Base-by-base conservation (phyloP, 1,140 invertebrate genomes). In the Triops longicaudatus region DNA sequence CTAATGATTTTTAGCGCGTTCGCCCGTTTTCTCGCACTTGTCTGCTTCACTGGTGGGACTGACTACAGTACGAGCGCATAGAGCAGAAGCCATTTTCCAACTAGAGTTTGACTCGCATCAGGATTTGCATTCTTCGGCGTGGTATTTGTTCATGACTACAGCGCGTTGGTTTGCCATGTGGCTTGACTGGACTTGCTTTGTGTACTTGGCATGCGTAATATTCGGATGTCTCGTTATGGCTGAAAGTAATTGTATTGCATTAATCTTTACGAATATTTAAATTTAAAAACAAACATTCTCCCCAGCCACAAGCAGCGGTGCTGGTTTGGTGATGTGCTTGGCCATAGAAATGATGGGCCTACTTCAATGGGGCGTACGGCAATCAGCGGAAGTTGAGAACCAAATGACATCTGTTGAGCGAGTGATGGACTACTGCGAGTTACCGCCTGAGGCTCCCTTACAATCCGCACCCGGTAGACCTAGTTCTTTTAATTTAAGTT, bases 161-260 rank as follows among this genome's bases (percentile, higher is more conserved):
- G 92, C 89, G 78, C 87, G 94, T 73, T 93, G 95, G 79, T 93
- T 98, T 82, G 92, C 92, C 0, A 88, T 95, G 41, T 91, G 91
- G 85, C 82, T 98, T 41, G 93, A 95, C 82, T 86, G 90, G 76
- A 86, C 94, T 1, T 92, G 90, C 78, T 86, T 90, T 4, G 73
- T 86, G 17, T 92, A 89, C 81, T 90, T 98, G 11, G 85, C 89
- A 0, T 83, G 89, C 72, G 89, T 91, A 10, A 90, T 88, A 12
- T 92, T 89, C 80, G 90, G 90, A 72, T 94, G 94, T 81, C 84
- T 95, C 26, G 79, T 90, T 1, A 86, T 90, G 76, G 84, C 84
- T n/a, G 83, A 86, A 77, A 85, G 88, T 88, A 84, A 79, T 73
- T 76, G 9, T n/a, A n/a, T n/a, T n/a, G n/a, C n/a, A n/a, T n/a